Base-by-base conservation (phyloP, 64 coral and sea anemone genomes). In the Porites australiensis region DNA sequence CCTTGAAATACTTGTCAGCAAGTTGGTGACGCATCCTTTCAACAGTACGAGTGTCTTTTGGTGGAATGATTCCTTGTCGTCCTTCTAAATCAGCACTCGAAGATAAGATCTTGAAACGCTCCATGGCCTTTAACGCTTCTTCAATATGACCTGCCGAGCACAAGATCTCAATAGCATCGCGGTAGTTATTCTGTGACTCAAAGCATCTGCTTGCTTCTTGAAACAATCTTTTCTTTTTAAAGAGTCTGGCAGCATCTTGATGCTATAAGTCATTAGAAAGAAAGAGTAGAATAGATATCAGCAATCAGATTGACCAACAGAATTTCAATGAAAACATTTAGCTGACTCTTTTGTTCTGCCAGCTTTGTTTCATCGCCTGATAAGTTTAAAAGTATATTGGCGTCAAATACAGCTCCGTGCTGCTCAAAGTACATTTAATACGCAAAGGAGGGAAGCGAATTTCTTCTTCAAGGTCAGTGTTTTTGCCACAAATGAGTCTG, bases 1-100 rank as follows among this genome's bases (percentile, higher is more conserved):
- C 72, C 9, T 88, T 90, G 48, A 23, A 76, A 46, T 76, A 46
- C 15, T 76, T 4, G 73, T 76, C 47, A 50, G 73, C 73, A 0
- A 98, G 89, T 23, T 94, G 70, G 63, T 94, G 90, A 79, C 83
- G 90, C 44, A 98, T 70, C 37, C 95, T 77, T 46, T 98, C 95
- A 4, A 90, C 60, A 70, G 95, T 98, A 18, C 92, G 70, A 65
- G 92, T 83, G 8, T 84, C 23, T 61, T 87, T 91, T 19, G 95
- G 95, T 62, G 92, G 95, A 45, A 94, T 55, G 19, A 98, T 62
- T 20, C 70, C 83, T 15, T 98, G 63, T 74, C 48, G 73, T 6
- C 64, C 58, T 15, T 83, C 74, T 53, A 67, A 87, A 57, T 82
- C 92, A 11, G 75, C 60, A 89, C 48, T 66, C 23, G 67, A 64